A percentile compares a stretch with the other conserved stretches of the same genome.
These are phyloP conservation scores for Prosopocoilus inquinatus DNA, from an alignment of 2,888 invertebrate species.

Conservation along the genomic window DNA sequence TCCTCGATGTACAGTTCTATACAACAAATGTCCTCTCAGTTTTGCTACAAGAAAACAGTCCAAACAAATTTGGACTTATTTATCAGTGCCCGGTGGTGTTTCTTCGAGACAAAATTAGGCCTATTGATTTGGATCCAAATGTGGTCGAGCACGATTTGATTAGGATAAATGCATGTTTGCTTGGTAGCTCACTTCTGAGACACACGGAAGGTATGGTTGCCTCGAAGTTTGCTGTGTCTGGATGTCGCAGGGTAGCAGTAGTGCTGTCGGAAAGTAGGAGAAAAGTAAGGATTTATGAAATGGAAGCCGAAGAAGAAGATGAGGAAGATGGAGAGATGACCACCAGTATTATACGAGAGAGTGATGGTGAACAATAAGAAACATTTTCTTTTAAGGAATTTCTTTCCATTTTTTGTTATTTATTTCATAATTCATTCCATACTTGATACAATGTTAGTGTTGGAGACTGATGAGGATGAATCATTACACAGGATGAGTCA, in stretches of 20 bases:
- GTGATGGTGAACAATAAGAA: slow-evolving; percentile 20
- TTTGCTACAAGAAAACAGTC: slow-evolving; percentile 58
- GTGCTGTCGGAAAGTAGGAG: slow-evolving; percentile 76
- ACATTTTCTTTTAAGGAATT: no score
- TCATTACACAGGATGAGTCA: no score
- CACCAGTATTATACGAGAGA: slow-evolving; percentile 35
- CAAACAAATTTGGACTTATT: slow-evolving; percentile 38
- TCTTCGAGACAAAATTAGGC: slow-evolving; percentile 42
- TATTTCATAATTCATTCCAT: no score
- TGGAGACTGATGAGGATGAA: no score
- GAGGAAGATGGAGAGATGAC: slow-evolving; percentile 69
- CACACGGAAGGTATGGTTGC: slow-evolving; percentile 67
- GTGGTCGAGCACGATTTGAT: slow-evolving; percentile 45
- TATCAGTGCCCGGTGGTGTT: slow-evolving; percentile 36
- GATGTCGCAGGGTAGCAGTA: slow-evolving; percentile 79
- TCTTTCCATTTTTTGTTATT: no score
- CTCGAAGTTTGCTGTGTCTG: slow-evolving; percentile 77
- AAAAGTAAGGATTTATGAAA: slow-evolving; percentile 81
- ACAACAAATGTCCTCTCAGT: slow-evolving; percentile 70
- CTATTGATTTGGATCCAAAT: slow-evolving; percentile 25
- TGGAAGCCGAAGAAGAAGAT: slow-evolving; percentile 89
- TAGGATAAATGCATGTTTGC: slow-evolving; percentile 56
- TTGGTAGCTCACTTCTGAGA: slow-evolving; percentile 57
- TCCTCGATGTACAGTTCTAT: slow-evolving; percentile 76
- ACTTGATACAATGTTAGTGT: no score